Base-by-base conservation (phyloP, 1,140 invertebrate genomes). In the Glomeris maerens region DNA sequence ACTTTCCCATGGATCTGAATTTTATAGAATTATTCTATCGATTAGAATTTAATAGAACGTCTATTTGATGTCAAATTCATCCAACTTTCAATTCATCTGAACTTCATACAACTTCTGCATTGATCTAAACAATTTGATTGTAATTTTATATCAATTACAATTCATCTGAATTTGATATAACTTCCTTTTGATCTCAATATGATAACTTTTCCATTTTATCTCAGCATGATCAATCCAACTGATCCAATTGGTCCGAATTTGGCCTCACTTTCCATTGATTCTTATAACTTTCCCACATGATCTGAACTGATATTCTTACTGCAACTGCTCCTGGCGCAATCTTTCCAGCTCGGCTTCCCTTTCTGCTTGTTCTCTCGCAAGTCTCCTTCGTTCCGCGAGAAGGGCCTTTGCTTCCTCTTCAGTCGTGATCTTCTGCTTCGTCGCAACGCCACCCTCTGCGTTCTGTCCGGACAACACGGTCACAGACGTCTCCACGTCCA, bases 351-450 rank as follows among this genome's bases (percentile, higher is more conserved):
- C 85, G 13, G 83, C 83, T 71, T 87, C 82, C 52, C 80, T 67
- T 73, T 90, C 86, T 39, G 83, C 80, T 66, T 89, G 83, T 69
- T 90, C 85, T 29, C 86, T 66, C 26, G 84, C 85, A 39, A 86
- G 69, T 54, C 83, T 71, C 58, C 87, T 71, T 57, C 84, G 75
- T 71, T 90, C 87, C 3, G 87, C 86, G 36, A 92, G 67, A 27
- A 85, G 85, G 25, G 85, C 85, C 69, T 88, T 90, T 17, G 86
- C 86, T 70, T 89, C 79, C 66, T 86, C 85, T 68, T 89, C 86
- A 1, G 85, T 88, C 4, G 80, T 84, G 54, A 90, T 88, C 52
- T 78, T 70, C 14, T 70, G 71, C 52, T 79, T 81, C 1, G 76
- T 75, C 54, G 39, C 27, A 42, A 17, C 22, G 46, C 14, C 1